Evolutionary conservation across 1,140 invertebrate genomes (phyloP).

Genomic region (Druon quercuslanigerum): DNA sequence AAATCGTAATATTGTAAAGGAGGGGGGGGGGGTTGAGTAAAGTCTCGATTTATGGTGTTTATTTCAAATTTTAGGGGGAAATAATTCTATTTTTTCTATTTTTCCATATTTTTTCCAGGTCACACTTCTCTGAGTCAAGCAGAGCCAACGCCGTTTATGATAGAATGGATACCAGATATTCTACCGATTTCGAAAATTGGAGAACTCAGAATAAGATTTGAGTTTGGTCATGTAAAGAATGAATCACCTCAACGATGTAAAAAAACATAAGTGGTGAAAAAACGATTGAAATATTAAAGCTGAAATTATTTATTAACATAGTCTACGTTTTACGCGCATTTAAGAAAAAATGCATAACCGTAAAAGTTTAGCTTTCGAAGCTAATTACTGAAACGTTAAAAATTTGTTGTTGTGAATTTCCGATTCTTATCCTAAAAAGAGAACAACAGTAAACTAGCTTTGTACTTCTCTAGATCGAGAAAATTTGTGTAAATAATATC

Average conservation of each 20-base stretch:
- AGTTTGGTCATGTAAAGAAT: constrained; percentile 78
- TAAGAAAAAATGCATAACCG: not conserved
- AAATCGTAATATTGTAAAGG: too few relatives aligned
- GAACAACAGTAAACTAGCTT: too few relatives aligned
- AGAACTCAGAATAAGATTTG: constrained; percentile 81
- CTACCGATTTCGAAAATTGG: constrained; percentile 82
- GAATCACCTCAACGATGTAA: constrained; percentile 59
- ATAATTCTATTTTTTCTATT: too few relatives aligned
- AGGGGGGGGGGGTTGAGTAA: too few relatives aligned
- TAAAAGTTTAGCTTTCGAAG: constrained; percentile 23
- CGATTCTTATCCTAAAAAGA: too few relatives aligned
- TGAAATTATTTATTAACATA: not conserved
- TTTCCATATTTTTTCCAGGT: constrained; percentile 69
- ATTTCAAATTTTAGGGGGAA: too few relatives aligned
- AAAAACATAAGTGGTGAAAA: constrained; percentile 60
- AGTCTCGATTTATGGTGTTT: too few relatives aligned
- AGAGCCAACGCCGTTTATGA: constrained; percentile 82
- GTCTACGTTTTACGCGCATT: not conserved
- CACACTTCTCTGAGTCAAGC: constrained; percentile 78
- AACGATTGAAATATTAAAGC: constrained; percentile 47
- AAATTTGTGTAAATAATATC: not conserved
- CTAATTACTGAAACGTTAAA: too few relatives aligned
- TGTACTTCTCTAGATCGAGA: not conserved
- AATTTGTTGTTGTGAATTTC: too few relatives aligned
- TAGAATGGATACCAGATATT: constrained; percentile 87